Percentiles rank a stretch among this genome's conserved stretches.
Evolutionary conservation across 2,113 vertebrate species (phyloP).

Genomic region (Dipodomys stephensi): DNA sequence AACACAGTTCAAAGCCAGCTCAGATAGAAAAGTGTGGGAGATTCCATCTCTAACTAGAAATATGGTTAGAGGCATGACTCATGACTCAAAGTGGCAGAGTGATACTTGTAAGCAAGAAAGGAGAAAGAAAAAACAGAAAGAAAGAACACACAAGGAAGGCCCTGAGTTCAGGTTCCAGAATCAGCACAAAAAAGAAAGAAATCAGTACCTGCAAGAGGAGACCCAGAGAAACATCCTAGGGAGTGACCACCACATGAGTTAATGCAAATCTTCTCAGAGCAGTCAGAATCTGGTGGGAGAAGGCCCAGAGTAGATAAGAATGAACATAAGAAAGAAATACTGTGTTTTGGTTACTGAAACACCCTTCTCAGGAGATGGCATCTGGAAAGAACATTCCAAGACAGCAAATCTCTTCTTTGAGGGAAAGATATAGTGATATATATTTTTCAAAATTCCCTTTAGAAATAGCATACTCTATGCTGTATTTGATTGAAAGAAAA

Average conservation of each 20-base stretch:
- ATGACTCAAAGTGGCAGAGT: too few relatives aligned
- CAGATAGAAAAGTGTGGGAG: too few relatives aligned
- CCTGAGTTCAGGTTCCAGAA: too few relatives aligned
- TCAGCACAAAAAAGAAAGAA: too few relatives aligned
- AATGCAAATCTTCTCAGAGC: background rate
- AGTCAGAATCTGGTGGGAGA: background rate
- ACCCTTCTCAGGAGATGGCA: background rate
- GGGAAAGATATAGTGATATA: background rate
- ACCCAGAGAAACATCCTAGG: background rate
- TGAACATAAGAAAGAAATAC: background rate
- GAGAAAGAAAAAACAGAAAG: background rate
- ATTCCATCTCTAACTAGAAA: too few relatives aligned
- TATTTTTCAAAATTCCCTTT: constrained; percentile 12
- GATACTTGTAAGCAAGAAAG: too few relatives aligned
- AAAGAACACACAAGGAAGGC: too few relatives aligned
- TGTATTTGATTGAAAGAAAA: background rate
- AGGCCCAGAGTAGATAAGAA: background rate
- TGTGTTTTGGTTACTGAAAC: too few relatives aligned
- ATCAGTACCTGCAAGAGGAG: background rate
- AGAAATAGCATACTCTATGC: background rate
- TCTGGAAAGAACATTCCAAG: background rate
- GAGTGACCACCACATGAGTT: background rate
- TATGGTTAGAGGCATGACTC: too few relatives aligned
- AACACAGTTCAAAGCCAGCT: too few relatives aligned
- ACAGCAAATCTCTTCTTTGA: background rate